A percentile compares a stretch with the other conserved stretches of the same genome.
Evolutionary conservation across 2,888 invertebrate genomes (phyloP).

Genomic region (Buathra laborator): DNA sequence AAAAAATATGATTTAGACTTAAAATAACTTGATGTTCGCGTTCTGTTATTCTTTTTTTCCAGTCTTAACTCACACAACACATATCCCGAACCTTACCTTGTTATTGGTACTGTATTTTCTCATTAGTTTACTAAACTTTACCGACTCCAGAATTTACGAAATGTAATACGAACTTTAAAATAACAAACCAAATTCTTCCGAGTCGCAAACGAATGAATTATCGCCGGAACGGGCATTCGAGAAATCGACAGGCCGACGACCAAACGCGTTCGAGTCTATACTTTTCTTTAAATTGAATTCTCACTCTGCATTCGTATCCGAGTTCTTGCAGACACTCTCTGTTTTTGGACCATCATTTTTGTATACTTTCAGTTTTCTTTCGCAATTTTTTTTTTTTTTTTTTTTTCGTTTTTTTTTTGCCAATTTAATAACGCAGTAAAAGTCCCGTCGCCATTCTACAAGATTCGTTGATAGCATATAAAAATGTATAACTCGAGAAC

Average conservation of each 20-base stretch:
- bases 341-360: not conserved
- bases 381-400: not conserved
- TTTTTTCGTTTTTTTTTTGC: not conserved
- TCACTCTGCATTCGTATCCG: not conserved
- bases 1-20: slow-evolving; percentile 50
- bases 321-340: not conserved
- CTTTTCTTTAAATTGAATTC: not conserved
- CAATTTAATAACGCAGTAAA: not conserved
- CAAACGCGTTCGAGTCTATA: not conserved
- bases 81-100: slow-evolving; percentile 40
- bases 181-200: not conserved
- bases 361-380: not conserved
- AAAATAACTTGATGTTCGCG: slow-evolving; percentile 41
- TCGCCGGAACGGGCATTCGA: not conserved
- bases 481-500: not conserved
- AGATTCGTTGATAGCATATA: not conserved
- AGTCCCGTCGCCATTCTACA: not conserved
- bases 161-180: slow-evolving; percentile 35
- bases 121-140: slow-evolving; percentile 38
- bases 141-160: slow-evolving; percentile 30
- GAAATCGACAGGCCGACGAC: not conserved
- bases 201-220: not conserved
- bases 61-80: slow-evolving; percentile 57
- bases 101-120: slow-evolving; percentile 22
- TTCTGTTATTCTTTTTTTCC: slow-evolving; percentile 27